Evolutionary conservation across 2,888 invertebrate species (phyloP).

Genomic region (Furcula furcula): DNA sequence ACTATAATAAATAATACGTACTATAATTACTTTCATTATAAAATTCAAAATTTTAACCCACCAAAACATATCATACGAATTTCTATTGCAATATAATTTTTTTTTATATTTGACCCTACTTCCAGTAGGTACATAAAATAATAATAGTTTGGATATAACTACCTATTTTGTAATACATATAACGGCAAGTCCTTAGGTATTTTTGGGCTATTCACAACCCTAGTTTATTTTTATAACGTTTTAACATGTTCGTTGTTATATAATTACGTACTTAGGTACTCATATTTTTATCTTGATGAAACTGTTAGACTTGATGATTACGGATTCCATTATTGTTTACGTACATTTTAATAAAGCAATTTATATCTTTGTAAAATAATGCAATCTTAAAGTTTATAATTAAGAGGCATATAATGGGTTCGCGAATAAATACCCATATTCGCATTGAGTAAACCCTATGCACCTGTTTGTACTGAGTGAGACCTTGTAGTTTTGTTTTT

Average conservation of each 20-base stretch:
- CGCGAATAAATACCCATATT: too few species aligned
- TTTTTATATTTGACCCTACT: conserved; percentile 12
- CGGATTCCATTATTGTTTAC: neutral
- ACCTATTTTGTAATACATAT: conserved; percentile 24
- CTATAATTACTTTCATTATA: too few species aligned
- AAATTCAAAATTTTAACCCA: conserved; percentile 16
- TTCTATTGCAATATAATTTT: conserved; percentile 19
- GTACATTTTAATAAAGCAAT: neutral
- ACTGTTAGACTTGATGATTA: neutral
- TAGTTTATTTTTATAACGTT: conserved; percentile 24
- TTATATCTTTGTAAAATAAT: too few species aligned
- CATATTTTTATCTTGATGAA: conserved; percentile 5
- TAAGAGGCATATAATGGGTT: too few species aligned
- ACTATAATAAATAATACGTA: too few species aligned
- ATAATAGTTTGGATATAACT: conserved; percentile 16
- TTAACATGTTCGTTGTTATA: conserved; percentile 22
- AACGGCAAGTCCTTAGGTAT: conserved; percentile 6
- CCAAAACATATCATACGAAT: conserved; percentile 52
- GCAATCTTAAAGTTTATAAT: too few species aligned
- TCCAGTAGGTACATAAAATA: conserved; percentile 10
- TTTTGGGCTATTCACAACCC: conserved; percentile 6
- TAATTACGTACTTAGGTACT: too few species aligned
- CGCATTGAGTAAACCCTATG: too few species aligned
- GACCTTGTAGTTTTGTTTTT: too few species aligned
- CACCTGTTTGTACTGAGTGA: too few species aligned